A percentile compares a stretch with the other conserved stretches of the same genome.
phyloP scores from a whole-genome alignment of 2,797 vertebrate species.

The Enteromius treurensis region DNA sequence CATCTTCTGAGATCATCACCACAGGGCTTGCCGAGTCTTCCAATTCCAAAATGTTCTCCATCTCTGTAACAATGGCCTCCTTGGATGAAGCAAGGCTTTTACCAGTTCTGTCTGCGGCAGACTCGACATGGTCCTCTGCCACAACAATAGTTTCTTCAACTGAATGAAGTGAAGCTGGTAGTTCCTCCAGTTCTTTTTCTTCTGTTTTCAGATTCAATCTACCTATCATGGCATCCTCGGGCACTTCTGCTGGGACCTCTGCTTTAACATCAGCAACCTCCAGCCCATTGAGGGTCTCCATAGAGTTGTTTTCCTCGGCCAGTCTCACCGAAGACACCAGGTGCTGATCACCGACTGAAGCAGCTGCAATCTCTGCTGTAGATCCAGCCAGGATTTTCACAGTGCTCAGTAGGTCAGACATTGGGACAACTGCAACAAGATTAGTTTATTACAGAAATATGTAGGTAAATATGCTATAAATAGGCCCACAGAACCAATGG shows the following conservation, averaged over 20 bases:
- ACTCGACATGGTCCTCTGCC: background rate
- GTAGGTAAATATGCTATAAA: background rate
- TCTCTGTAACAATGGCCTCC: background rate
- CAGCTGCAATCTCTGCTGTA: constrained; percentile 70
- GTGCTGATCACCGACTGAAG: constrained; percentile 64
- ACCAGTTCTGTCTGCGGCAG: background rate
- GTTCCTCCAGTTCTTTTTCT: background rate
- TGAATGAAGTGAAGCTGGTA: background rate
- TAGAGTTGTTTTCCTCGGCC: constrained; percentile 48
- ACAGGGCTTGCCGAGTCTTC: background rate
- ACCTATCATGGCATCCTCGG: background rate
- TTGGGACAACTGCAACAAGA: constrained; percentile 18
- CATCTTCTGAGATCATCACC: constrained; percentile 28
- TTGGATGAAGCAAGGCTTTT: background rate
- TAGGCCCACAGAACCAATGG: background rate
- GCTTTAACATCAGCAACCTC: background rate
- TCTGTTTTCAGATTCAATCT: background rate
- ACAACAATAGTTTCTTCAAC: background rate
- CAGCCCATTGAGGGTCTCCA: constrained; percentile 20
- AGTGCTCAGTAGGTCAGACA: constrained; percentile 60
- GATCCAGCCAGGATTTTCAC: constrained; percentile 62
- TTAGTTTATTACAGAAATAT: background rate
- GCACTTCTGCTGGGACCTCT: background rate
- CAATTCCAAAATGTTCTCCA: background rate
- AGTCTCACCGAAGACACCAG: constrained; percentile 52